A percentile compares a stretch with the other conserved stretches of the same genome.
phyloP scores from a whole-genome alignment of 2,113 vertebrate species.

The Petaurus breviceps region DNA sequence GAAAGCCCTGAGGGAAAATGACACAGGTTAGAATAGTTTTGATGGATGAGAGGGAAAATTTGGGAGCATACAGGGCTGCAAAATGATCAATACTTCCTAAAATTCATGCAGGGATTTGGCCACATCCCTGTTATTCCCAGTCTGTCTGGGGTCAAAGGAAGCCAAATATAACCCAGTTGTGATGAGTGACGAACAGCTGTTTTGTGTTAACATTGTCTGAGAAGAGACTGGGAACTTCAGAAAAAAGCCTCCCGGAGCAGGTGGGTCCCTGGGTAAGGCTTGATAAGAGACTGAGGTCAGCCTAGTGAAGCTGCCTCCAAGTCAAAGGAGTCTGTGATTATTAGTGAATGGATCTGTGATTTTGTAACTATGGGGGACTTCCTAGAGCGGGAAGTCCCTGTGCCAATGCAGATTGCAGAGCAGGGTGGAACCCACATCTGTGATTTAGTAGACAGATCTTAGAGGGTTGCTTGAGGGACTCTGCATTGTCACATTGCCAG shows the following conservation, averaged over 20 bases:
- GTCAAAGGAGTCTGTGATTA: neutral
- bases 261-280: neutral
- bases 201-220: neutral
- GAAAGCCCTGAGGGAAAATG: neutral
- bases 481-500: neutral
- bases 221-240: neutral
- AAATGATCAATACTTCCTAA: neutral
- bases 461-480: neutral
- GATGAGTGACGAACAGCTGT: neutral
- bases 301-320: neutral
- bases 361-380: neutral
- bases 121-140: neutral
- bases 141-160: neutral
- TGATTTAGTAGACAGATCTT: neutral
- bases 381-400: neutral
- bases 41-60: neutral
- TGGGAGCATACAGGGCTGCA: neutral
- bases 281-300: neutral
- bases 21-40: neutral
- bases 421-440: neutral
- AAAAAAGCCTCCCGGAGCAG: neutral
- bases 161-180: neutral
- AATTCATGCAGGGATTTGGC: neutral
- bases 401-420: neutral
- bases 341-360: neutral